Conservation (phyloP, 1,140 invertebrate genomes). For the Bathynomus jamesi region DNA sequence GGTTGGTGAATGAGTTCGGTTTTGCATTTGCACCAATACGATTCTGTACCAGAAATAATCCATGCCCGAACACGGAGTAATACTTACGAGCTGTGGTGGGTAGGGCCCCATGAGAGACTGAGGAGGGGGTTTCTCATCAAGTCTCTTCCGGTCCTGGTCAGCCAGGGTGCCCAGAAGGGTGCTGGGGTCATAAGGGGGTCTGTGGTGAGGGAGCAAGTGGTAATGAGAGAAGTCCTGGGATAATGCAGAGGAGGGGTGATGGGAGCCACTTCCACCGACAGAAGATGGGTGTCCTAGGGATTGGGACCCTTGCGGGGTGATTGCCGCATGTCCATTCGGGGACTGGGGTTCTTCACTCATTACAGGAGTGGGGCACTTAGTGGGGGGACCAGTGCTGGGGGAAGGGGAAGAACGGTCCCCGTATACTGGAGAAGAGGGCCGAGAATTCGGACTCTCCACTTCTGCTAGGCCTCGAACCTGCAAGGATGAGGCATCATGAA, state of each 20-base stretch:
- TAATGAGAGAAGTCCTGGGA: not conserved
- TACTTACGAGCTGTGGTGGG: constrained; percentile 1
- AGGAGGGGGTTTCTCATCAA: not conserved
- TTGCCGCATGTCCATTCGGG: constrained; percentile 11
- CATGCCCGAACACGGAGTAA: too few species aligned
- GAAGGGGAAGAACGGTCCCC: constrained; percentile 32
- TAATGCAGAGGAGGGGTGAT: not conserved
- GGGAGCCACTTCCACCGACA: not conserved
- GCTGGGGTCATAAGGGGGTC: not conserved
- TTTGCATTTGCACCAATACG: too few species aligned
- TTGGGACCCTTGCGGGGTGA: not conserved
- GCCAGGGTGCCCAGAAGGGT: not conserved
- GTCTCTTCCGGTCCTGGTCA: not conserved
- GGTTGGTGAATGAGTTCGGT: not conserved
- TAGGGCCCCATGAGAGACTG: not conserved
- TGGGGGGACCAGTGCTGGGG: constrained; percentile 30
- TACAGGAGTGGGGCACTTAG: constrained; percentile 35
- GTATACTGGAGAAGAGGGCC: constrained; percentile 28
- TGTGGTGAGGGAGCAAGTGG: not conserved
- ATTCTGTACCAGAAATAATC: too few species aligned
- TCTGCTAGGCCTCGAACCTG: constrained; percentile 36
- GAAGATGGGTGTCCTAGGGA: not conserved
- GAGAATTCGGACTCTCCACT: constrained; percentile 26
- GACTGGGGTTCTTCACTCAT: constrained; percentile 31
- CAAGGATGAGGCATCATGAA: too few species aligned